Evolutionary conservation across 2,797 vertebrate genomes (phyloP), one percentile per base, ranked within the genome.

Genomic region (Ptychadena robeensis): DNA sequence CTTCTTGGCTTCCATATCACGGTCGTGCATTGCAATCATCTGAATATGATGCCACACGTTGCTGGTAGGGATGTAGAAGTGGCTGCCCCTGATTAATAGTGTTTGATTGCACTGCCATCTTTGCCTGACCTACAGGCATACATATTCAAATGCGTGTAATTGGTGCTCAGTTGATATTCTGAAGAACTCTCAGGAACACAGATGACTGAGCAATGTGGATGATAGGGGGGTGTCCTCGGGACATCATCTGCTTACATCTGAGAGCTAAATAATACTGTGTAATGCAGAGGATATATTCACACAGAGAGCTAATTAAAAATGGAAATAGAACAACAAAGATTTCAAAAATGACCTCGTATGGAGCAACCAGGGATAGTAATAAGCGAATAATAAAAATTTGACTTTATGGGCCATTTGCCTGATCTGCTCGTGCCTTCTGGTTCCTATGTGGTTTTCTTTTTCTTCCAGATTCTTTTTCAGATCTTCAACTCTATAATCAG

Each of bases 111-210:
- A 30, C 35, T 71, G 81, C 81, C 74, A 78, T 78, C 38, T 71
- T n/a, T 72, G 74, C 30, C 10, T 66, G 18, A 63, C 81, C 68
- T 34, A 15, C 6, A 34, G 81, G 67, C 81, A 53, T 27, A 78
- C 68, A 78, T 83, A 78, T 83, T 78, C 11, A 71, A 70, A 77
- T 82, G 8, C 48, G 30, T 72, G 35, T 78, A 78, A 78, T 83
- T 78, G 81, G 48, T 37, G 59, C 73, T 34, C 38, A 66, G 57
- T 66, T 48, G 73, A 69, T 76, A 69, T 75, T 81, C 71, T 22
- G 15, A 48, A 34, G 35, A 38, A 67, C 63, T 59, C 72, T 75
- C 18, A 48, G 57, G 15, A 59, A 38, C 31, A 65, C 74, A 65
- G 73, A 70, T 48, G 73, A 72, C 28, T 37, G 67, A 37, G 44